Conservation (phyloP, 1,140 invertebrate genomes). For the Cydia splendana region DNA sequence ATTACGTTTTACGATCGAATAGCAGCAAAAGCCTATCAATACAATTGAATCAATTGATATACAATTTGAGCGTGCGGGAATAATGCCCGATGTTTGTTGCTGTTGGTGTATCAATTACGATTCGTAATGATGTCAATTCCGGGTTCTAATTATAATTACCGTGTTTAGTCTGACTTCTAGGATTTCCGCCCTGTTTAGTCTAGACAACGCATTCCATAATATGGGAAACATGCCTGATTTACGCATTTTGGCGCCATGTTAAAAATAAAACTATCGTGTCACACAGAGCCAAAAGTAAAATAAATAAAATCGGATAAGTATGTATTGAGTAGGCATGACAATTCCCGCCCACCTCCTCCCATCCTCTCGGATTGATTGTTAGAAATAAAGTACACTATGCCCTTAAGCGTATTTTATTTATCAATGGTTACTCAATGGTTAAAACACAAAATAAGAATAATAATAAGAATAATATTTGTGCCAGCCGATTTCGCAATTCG, state of each 20-base stretch:
- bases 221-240: background rate
- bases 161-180: slow-evolving; percentile 15
- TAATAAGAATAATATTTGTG: no score
- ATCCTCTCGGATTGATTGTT: no score
- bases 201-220: slow-evolving; percentile 1
- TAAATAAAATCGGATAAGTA: no score
- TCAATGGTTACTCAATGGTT: no score
- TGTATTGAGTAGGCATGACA: no score
- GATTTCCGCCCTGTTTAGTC: background rate
- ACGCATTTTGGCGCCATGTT: background rate
- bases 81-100: background rate
- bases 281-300: no score
- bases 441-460: no score
- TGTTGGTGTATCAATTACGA: slow-evolving; percentile 3
- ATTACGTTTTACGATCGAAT: background rate
- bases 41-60: slow-evolving; percentile 8
- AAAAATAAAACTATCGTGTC: background rate
- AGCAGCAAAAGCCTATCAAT: background rate
- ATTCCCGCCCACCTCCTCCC: no score
- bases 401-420: no score
- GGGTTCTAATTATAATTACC: slow-evolving; percentile 14
- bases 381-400: no score
- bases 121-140: slow-evolving; percentile 11
- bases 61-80: background rate
- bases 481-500: no score